phyloP scores from a whole-genome alignment of 2,797 vertebrate species.

The Sebastiscus albofasciatus region DNA sequence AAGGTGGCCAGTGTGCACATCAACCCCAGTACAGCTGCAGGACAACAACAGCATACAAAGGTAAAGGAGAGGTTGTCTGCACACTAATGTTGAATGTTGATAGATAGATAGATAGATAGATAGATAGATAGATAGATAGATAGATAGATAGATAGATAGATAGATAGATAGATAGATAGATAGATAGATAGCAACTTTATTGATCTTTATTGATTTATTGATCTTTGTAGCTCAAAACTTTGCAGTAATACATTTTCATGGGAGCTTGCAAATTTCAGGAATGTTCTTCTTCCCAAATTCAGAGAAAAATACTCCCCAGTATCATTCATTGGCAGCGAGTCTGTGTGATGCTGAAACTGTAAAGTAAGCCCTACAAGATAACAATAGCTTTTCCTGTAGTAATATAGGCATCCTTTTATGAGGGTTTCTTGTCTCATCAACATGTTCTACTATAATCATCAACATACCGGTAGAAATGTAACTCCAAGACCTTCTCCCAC shows the following conservation, averaged over 20 bases:
- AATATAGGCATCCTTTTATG: background rate
- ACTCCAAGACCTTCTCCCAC: background rate
- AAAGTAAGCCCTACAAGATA: constrained; percentile 29
- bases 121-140: too few relatives aligned
- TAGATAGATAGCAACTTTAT: too few relatives aligned
- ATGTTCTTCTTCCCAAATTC: background rate
- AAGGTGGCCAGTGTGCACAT: background rate
- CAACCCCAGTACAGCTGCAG: background rate
- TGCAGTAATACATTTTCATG: background rate
- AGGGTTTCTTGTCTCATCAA: background rate
- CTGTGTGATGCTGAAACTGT: constrained; percentile 20
- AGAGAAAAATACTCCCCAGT: constrained; percentile 13
- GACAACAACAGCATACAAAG: background rate
- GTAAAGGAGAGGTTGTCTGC: background rate
- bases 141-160: too few relatives aligned
- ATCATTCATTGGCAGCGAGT: constrained; percentile 12
- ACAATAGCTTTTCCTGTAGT: background rate
- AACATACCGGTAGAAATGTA: background rate
- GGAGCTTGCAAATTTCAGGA: background rate
- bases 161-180: too few relatives aligned
- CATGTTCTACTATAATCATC: background rate
- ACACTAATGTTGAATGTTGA: background rate
- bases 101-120: too few relatives aligned
- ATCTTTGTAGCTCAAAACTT: background rate
- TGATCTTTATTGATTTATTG: too few relatives aligned